Conservation (phyloP, 2,888 invertebrate species). For the Eugnorisma glareosa region DNA sequence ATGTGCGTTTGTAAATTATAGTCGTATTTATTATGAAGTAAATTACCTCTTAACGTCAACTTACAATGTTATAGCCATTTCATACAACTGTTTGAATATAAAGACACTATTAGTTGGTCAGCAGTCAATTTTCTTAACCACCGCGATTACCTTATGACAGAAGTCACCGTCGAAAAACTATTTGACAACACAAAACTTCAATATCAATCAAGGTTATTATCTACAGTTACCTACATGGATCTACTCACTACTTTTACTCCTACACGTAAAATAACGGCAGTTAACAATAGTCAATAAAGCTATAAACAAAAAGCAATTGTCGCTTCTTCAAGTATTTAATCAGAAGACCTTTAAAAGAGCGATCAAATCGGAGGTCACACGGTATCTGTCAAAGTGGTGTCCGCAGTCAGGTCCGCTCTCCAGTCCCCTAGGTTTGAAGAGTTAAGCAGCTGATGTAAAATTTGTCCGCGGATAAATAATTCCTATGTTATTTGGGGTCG, state of each 20-base stretch:
- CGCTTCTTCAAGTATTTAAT: not conserved
- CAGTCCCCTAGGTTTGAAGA: not conserved
- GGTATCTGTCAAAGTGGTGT: not conserved
- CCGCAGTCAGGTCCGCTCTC: not conserved
- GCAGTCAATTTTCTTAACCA: not conserved
- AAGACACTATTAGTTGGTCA: not conserved
- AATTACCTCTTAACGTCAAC: not conserved
- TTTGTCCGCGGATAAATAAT: not conserved
- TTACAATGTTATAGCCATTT: not conserved
- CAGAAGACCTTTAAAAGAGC: not conserved
- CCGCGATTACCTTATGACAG: not conserved
- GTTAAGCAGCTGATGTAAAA: not conserved
- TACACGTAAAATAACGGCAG: conserved; percentile 7
- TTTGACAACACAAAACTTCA: not conserved
- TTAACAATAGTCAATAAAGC: not conserved
- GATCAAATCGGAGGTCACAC: not conserved
- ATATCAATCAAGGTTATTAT: conserved; percentile 8
- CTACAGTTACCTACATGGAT: conserved; percentile 16
- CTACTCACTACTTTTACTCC: not conserved
- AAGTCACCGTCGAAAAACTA: not conserved
- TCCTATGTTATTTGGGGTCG: too few relatives aligned
- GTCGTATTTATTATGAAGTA: not conserved
- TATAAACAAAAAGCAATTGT: not conserved
- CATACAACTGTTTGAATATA: not conserved
- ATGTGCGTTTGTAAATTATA: not conserved